These are phyloP conservation scores for Nymphalis c-album DNA, from an alignment of 2,888 invertebrate genomes.

Conservation along the genomic window DNA sequence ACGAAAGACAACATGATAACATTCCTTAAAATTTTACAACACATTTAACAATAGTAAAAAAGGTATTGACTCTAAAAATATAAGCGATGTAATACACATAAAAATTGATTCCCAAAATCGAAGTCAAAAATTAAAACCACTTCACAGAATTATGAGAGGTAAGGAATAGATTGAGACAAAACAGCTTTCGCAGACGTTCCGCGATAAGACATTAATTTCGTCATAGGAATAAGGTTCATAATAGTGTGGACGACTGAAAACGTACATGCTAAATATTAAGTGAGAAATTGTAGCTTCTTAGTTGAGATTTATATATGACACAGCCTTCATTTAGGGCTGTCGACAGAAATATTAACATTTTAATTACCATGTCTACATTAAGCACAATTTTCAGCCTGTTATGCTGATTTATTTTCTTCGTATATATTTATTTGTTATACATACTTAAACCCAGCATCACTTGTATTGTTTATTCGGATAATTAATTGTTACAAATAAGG, in stretches of 20 bases:
- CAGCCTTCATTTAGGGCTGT: constrained; percentile 36
- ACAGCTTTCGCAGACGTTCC: constrained; percentile 42
- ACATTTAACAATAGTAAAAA: too few relatives aligned
- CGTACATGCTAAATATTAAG: constrained; percentile 56
- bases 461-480: too few relatives aligned
- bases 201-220: constrained; percentile 45
- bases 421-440: too few relatives aligned
- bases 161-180: constrained; percentile 58
- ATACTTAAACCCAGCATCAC: too few relatives aligned
- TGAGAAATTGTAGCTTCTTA: constrained; percentile 70
- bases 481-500: too few relatives aligned
- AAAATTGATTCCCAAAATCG: constrained; percentile 13
- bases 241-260: constrained; percentile 36
- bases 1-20: too few relatives aligned
- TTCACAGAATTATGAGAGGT: constrained; percentile 68
- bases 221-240: constrained; percentile 51
- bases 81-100: not conserved
- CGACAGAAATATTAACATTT: not conserved
- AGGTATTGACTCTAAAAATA: too few relatives aligned
- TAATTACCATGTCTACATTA: not conserved
- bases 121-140: constrained; percentile 48
- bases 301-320: constrained; percentile 74
- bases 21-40: too few relatives aligned
- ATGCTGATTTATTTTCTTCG: too few relatives aligned
- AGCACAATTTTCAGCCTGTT: too few relatives aligned